These are phyloP conservation scores for Falco punctatus DNA, from an alignment of 2,113 vertebrate genomes.

Conservation along the genomic window DNA sequence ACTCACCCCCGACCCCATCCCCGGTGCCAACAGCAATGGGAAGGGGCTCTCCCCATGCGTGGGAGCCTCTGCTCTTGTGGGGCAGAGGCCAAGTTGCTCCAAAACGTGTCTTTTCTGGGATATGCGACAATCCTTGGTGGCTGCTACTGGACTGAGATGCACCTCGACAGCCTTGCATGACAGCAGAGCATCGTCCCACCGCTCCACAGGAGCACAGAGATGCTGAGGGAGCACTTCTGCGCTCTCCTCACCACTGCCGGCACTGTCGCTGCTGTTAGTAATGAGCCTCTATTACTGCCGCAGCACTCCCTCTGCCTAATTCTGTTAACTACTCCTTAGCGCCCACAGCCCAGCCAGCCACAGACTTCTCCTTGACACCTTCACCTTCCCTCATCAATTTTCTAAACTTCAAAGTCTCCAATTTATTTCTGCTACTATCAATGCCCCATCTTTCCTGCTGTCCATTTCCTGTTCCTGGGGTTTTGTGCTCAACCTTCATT, in stretches of 20 bases:
- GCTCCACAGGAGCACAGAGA: background rate
- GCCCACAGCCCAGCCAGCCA: background rate
- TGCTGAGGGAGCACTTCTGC: background rate
- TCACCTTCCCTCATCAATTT: background rate
- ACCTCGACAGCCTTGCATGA: background rate
- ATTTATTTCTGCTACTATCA: background rate
- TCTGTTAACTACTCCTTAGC: accelerated
- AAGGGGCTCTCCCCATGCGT: accelerated
- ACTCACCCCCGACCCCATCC: accelerated
- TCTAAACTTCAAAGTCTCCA: background rate
- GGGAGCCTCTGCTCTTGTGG: background rate
- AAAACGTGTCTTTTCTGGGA: background rate
- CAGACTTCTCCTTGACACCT: background rate
- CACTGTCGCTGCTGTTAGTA: background rate
- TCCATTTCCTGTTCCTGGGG: background rate
- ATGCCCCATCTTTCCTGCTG: background rate
- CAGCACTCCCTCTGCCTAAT: background rate
- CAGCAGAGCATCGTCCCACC: background rate
- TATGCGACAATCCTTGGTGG: accelerated
- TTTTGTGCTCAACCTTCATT: background rate
- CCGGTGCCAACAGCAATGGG: accelerated
- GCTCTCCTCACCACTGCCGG: background rate
- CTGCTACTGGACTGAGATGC: accelerated
- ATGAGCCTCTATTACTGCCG: background rate
- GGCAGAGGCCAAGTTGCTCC: background rate